A percentile compares a stretch with the other conserved stretches of the same genome.
Evolutionary conservation across 1,140 invertebrate genomes (phyloP).

Genomic region (Brachionus plicatilis): DNA sequence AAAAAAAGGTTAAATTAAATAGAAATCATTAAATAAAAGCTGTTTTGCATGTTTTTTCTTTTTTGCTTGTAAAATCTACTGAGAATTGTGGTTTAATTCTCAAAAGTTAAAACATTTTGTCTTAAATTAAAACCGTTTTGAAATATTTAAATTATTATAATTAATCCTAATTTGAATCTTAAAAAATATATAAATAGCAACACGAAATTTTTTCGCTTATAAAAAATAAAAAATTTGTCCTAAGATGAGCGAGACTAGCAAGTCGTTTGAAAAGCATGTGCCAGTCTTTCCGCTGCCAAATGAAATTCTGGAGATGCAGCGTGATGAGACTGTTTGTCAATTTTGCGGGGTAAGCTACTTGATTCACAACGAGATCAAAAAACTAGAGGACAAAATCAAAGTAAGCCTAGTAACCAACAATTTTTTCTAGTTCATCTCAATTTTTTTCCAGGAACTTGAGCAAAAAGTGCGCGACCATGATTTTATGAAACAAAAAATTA

Average conservation of each 20-base stretch:
- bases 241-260: slow-evolving; percentile 22
- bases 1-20: no score
- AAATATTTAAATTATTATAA: slow-evolving; percentile 19
- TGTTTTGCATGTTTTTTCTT: no score
- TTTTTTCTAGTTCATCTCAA: background rate
- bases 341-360: slow-evolving; percentile 55
- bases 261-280: slow-evolving; percentile 45
- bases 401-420: background rate
- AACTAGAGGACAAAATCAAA: slow-evolving; percentile 47
- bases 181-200: background rate
- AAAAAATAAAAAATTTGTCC: background rate
- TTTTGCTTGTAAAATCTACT: background rate
- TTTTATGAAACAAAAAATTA: background rate
- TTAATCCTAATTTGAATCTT: background rate
- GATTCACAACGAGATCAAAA: slow-evolving; percentile 55
- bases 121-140: background rate
- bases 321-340: slow-evolving; percentile 52
- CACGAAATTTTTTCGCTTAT: slow-evolving; percentile 44
- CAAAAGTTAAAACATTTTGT: background rate
- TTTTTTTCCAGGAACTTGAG: slow-evolving; percentile 27
- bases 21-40: no score
- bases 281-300: slow-evolving; percentile 52
- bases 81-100: background rate
- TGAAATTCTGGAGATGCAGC: slow-evolving; percentile 49
- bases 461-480: background rate